A percentile compares a stretch with the other conserved stretches of the same genome.
phyloP scores from a whole-genome alignment of 2,888 invertebrate species.

The Drosophila merina region DNA sequence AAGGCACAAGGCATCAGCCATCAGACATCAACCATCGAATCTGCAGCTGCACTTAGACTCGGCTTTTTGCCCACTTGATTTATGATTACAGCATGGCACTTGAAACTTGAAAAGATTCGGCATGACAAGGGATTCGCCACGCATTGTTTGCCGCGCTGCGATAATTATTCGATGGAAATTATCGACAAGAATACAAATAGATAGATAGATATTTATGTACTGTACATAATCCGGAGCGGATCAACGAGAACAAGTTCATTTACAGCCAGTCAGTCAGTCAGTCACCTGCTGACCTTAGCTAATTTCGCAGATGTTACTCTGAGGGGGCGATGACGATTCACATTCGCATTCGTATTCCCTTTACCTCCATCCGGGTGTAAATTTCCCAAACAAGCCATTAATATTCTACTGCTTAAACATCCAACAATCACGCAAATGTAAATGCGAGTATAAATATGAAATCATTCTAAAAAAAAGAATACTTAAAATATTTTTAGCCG shows the following conservation, averaged over 20 bases:
- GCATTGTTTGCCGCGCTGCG: slow-evolving; percentile 60
- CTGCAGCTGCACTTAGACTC: slow-evolving; percentile 56
- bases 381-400: slow-evolving; percentile 75
- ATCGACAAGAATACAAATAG: slow-evolving; percentile 12
- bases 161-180: slow-evolving; percentile 39
- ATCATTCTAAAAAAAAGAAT: slow-evolving; percentile 49
- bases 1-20: slow-evolving; percentile 2
- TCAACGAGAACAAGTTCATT: slow-evolving; percentile 62
- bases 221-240: slow-evolving; percentile 6
- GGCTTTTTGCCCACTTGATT: slow-evolving; percentile 62
- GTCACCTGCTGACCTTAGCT: slow-evolving; percentile 52
- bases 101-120: slow-evolving; percentile 56
- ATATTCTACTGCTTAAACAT: slow-evolving; percentile 45
- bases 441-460: slow-evolving; percentile 65
- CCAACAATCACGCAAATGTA: slow-evolving; percentile 69
- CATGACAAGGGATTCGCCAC: slow-evolving; percentile 71
- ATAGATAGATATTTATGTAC: background rate
- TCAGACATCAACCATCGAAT: slow-evolving; percentile 47
- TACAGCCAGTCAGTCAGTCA: slow-evolving; percentile 21
- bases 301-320: slow-evolving; percentile 38
- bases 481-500: slow-evolving; percentile 12
- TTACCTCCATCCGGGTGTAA: slow-evolving; percentile 71
- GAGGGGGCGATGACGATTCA: slow-evolving; percentile 5
- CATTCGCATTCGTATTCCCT: slow-evolving; percentile 4
- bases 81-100: slow-evolving; percentile 66